A percentile compares a stretch with the other conserved stretches of the same genome.
phyloP scores from a whole-genome alignment of 2,888 invertebrate species.

The Galerucella calmariensis region DNA sequence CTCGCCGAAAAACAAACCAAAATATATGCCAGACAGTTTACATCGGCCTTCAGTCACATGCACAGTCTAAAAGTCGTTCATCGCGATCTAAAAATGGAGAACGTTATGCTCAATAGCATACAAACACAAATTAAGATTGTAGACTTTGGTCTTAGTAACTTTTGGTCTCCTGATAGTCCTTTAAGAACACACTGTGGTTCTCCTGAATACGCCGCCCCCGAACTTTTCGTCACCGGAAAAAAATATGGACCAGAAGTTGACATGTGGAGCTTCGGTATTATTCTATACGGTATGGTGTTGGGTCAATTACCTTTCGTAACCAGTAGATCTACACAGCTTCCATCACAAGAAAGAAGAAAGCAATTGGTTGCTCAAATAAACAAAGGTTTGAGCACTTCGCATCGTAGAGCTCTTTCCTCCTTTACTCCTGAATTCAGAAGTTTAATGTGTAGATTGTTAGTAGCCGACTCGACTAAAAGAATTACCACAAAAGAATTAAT shows the following conservation, averaged over 20 bases:
- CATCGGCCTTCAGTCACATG: slow-evolving; percentile 76
- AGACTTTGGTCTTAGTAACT: slow-evolving; percentile 81
- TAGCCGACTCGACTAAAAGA: slow-evolving; percentile 68
- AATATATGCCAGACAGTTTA: slow-evolving; percentile 73
- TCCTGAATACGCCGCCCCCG: slow-evolving; percentile 83
- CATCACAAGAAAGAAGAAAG: slow-evolving; percentile 69
- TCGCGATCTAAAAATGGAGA: slow-evolving; percentile 83
- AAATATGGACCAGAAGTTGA: slow-evolving; percentile 82
- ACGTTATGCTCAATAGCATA: slow-evolving; percentile 77
- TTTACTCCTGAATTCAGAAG: slow-evolving; percentile 64
- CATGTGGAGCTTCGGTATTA: slow-evolving; percentile 80
- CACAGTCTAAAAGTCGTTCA: slow-evolving; percentile 76
- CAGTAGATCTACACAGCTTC: slow-evolving; percentile 60
- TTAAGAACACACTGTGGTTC: slow-evolving; percentile 82
- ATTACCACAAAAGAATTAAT: slow-evolving; percentile 71
- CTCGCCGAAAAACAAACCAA: slow-evolving; percentile 70
- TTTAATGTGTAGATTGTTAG: slow-evolving; percentile 68
- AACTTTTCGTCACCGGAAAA: slow-evolving; percentile 76
- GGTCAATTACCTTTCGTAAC: slow-evolving; percentile 77
- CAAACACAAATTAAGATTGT: slow-evolving; percentile 79
- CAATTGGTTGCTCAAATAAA: slow-evolving; percentile 75
- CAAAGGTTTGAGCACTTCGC: slow-evolving; percentile 72
- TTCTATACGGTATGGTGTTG: slow-evolving; percentile 80
- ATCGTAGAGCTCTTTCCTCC: slow-evolving; percentile 67
- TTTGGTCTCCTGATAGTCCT: slow-evolving; percentile 70